Evolutionary conservation across 2,888 invertebrate species (phyloP).

Genomic region (Lottia gigantea): DNA sequence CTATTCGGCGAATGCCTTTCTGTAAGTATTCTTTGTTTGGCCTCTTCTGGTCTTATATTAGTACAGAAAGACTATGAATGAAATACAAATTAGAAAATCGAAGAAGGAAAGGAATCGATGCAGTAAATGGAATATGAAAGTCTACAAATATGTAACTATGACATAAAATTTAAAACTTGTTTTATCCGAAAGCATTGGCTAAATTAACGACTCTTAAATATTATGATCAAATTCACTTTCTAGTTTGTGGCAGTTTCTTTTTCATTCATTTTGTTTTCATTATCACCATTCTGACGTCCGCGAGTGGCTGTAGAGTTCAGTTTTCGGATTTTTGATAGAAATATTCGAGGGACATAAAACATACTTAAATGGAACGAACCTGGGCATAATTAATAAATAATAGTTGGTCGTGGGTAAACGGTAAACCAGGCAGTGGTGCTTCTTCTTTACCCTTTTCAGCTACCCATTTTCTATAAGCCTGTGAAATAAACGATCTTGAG

Average conservation of each 20-base stretch:
- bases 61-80: conserved; percentile 44
- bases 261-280: no score
- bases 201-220: no score
- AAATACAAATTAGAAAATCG: background rate
- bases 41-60: conserved; percentile 35
- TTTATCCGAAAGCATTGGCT: no score
- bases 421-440: conserved; percentile 54
- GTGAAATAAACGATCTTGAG: conserved; percentile 20
- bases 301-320: no score
- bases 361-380: conserved; percentile 38
- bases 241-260: no score
- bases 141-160: no score
- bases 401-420: conserved; percentile 64
- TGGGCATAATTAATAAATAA: conserved; percentile 73
- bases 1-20: conserved; percentile 49
- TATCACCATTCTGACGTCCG: no score
- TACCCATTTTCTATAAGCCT: conserved; percentile 65
- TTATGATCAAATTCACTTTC: no score
- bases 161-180: no score
- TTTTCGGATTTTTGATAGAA: no score
- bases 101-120: no score
- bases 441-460: conserved; percentile 71
- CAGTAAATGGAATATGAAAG: no score
- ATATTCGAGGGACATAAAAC: background rate
- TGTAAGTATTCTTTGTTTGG: conserved; percentile 39